Conservation (phyloP, 2,113 vertebrate genomes). For the Mugil cephalus region DNA sequence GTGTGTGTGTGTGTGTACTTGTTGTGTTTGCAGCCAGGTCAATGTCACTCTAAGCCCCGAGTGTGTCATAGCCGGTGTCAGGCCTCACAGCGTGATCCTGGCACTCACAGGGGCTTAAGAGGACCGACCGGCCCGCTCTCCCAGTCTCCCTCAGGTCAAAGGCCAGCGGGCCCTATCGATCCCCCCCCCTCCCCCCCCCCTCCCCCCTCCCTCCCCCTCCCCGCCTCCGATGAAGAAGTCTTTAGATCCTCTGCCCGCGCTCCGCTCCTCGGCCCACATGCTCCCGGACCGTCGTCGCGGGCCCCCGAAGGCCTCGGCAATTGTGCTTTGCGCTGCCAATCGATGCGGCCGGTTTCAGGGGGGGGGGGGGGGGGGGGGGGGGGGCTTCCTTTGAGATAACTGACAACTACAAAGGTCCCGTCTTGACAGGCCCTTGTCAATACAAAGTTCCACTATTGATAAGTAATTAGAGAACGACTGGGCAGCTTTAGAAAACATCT, state of each 20-base stretch:
- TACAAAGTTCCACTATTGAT: conserved; percentile 89
- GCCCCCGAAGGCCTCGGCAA: conserved; percentile 66
- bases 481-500: conserved; percentile 80
- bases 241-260: conserved; percentile 68
- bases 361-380: conserved; percentile 74
- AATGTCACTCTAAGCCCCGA: conserved; percentile 71
- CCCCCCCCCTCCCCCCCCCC: conserved; percentile 21
- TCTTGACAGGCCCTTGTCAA: conserved; percentile 85
- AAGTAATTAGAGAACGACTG: conserved; percentile 82
- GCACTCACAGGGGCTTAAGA: conserved; percentile 72
- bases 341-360: conserved; percentile 78
- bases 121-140: conserved; percentile 51
- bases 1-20: conserved; percentile 23
- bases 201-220: conserved; percentile 27
- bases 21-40: conserved; percentile 65
- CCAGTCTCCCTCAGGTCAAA: conserved; percentile 80
- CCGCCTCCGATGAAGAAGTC: conserved; percentile 64
- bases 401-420: conserved; percentile 86
- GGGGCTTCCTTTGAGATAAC: conserved; percentile 79
- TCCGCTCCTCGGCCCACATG: conserved; percentile 65
- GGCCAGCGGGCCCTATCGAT: conserved; percentile 82
- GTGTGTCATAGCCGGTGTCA: conserved; percentile 79
- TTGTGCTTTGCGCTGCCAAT: conserved; percentile 76
- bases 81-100: conserved; percentile 79
- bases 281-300: conserved; percentile 56